phyloP scores from a whole-genome alignment of 2,797 vertebrate genomes.

The Hylomyscus alleni region DNA sequence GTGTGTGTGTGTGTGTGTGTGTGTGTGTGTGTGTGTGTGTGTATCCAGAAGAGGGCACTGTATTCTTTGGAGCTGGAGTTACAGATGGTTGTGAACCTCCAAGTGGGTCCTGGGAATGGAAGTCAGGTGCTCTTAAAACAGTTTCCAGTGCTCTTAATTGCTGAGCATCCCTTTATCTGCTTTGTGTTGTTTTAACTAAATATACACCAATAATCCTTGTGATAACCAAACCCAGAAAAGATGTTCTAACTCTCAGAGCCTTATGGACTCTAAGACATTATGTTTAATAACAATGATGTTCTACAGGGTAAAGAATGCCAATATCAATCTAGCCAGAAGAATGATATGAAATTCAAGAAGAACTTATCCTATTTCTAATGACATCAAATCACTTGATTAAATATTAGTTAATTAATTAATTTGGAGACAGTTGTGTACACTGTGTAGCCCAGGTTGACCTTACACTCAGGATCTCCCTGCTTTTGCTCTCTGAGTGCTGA shows the following conservation, averaged over 20 bases:
- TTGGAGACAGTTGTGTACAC: neutral
- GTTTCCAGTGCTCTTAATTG: neutral
- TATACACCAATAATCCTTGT: neutral
- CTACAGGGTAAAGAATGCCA: neutral
- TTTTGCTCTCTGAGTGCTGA: neutral
- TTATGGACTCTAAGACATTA: neutral
- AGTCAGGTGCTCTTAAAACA: neutral
- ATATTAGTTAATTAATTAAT: constrained; percentile 13
- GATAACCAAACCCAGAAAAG: constrained; percentile 10
- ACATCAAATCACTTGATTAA: neutral
- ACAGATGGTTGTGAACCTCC: neutral
- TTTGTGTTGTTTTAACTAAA: neutral
- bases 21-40: neutral
- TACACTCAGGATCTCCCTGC: neutral
- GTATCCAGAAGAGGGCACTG: neutral
- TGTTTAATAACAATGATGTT: constrained; percentile 45
- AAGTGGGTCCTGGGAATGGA: neutral
- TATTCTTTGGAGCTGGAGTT: neutral
- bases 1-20: neutral
- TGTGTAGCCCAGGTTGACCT: neutral
- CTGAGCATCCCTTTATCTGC: too few relatives aligned
- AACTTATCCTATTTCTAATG: constrained; percentile 33
- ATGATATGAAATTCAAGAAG: constrained; percentile 39
- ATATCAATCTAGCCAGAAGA: constrained; percentile 29
- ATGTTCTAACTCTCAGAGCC: neutral